Base-by-base conservation (phyloP, 2,888 invertebrate species). In the Oasisia sp. region DNA sequence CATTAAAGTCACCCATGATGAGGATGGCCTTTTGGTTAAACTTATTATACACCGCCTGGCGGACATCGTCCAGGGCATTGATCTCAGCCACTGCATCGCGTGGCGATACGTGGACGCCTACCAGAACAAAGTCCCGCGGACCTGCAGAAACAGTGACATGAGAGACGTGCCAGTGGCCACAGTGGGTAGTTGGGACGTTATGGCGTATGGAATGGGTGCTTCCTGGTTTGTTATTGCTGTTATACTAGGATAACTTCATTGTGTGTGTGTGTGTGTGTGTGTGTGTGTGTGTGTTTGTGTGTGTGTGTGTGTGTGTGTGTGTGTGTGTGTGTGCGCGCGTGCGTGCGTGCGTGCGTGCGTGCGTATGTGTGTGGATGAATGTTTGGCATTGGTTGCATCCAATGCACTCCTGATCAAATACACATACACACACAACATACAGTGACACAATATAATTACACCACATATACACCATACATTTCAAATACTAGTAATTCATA, bases 1-100 rank as follows among this genome's bases (percentile, higher is more conserved):
- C 95, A 92, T 96, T 96, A 91, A 96, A 95, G 93, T 96, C 96
- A 8, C 96, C 96, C 58, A 95, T 94, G 27, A 96, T 94, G 8
- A 96, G 90, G 50, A 93, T 92, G 91, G 93, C 92, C 12, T 94
- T 91, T 0, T 93, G 93, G 32, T 93, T 92, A 93, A 94, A 94
- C 32, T 38, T 93, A 19, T 93, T 56, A 14, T 91, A 92, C 32
- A 94, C 93, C 0, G 92, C 92, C 12, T 94, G 94, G 92, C 94
- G 95, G 11, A 93, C 92, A 32, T 32, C 56, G 9, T 74, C 92
- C 56, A 94, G 92, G 56, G 44, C 50, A 90, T 93, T 45, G 7
- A 93, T 92, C 90, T 94, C 94, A 8, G 38, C 32, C 90, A 91
- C 92, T 9, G 92, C 94, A 50, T 90, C 92, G 27, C 90, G 32